phyloP scores from a whole-genome alignment of 1,140 invertebrate species.

The Drosophila pseudoobscura region DNA sequence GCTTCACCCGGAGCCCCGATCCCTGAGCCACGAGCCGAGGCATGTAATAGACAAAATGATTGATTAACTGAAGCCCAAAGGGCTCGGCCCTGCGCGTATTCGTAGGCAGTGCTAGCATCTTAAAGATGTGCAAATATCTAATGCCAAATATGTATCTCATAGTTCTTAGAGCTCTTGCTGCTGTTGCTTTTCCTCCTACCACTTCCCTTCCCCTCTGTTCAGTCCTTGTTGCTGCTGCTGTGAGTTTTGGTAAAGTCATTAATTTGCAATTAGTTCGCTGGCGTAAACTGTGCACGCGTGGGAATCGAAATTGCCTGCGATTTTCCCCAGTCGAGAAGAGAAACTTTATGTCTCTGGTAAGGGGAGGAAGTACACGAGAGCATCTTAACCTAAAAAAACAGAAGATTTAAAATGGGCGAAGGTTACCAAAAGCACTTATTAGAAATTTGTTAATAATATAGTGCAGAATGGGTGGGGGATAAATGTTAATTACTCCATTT shows the following conservation, averaged over 20 bases:
- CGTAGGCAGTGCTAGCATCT: conserved; percentile 14
- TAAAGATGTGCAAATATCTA: conserved; percentile 63
- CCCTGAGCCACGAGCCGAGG: not conserved
- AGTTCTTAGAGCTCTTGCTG: conserved; percentile 14
- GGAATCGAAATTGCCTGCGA: conserved; percentile 71
- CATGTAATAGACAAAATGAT: conserved; percentile 75
- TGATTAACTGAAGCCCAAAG: conserved; percentile 59
- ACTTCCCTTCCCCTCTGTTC: too few species aligned
- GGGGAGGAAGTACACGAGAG: not conserved
- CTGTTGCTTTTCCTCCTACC: too few species aligned
- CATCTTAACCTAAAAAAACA: conserved; percentile 16
- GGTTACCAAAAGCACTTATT: conserved; percentile 11
- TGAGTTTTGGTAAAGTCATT: conserved; percentile 65
- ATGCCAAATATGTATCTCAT: conserved; percentile 15
- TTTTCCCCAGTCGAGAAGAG: conserved; percentile 36
- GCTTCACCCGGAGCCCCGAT: not conserved
- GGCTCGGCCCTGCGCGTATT: conserved; percentile 22
- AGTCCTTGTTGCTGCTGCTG: not conserved
- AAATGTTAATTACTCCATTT: too few species aligned
- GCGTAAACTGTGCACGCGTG: conserved; percentile 70
- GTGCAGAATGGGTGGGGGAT: not conserved
- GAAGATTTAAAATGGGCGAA: conserved; percentile 11
- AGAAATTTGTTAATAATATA: conserved; percentile 36
- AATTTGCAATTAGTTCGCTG: conserved; percentile 78
- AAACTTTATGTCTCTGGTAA: conserved; percentile 35